Conservation (phyloP, 2,797 vertebrate genomes). For the Atherinosoma microstoma region DNA sequence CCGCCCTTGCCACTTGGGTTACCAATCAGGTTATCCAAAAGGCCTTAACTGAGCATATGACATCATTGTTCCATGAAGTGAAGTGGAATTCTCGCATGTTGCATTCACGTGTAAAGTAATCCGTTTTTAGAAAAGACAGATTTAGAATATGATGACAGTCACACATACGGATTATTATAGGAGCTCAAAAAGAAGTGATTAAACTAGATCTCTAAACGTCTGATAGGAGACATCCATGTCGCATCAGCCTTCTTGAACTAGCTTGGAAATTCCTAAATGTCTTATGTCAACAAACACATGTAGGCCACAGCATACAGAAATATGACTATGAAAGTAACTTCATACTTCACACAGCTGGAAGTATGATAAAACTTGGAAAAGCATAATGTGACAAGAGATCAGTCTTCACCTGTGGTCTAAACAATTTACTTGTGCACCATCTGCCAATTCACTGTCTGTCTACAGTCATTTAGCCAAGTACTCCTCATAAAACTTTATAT, state of each 20-base stretch:
- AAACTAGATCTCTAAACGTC: slow-evolving; percentile 12
- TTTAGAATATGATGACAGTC: slow-evolving; percentile 6
- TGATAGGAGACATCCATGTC: slow-evolving; percentile 4
- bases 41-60: slow-evolving; percentile 57
- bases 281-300: slow-evolving; percentile 12
- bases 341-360: background rate
- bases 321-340: background rate
- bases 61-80: slow-evolving; percentile 53
- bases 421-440: slow-evolving; percentile 17
- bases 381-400: slow-evolving; percentile 16
- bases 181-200: slow-evolving; percentile 6
- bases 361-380: slow-evolving; percentile 8
- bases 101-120: slow-evolving; percentile 23
- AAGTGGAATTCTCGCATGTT: slow-evolving; percentile 22
- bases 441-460: slow-evolving; percentile 32
- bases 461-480: slow-evolving; percentile 25
- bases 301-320: background rate
- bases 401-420: slow-evolving; percentile 14
- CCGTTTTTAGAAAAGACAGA: slow-evolving; percentile 19
- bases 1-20: slow-evolving; percentile 60
- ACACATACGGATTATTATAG: background rate
- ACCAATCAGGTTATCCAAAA: slow-evolving; percentile 73
- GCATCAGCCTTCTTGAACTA: slow-evolving; percentile 9
- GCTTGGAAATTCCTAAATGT: slow-evolving; percentile 4
- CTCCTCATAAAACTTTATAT: slow-evolving; percentile 30